phyloP scores from a whole-genome alignment of 2,888 invertebrate species.

The Itoplectis maculator region DNA sequence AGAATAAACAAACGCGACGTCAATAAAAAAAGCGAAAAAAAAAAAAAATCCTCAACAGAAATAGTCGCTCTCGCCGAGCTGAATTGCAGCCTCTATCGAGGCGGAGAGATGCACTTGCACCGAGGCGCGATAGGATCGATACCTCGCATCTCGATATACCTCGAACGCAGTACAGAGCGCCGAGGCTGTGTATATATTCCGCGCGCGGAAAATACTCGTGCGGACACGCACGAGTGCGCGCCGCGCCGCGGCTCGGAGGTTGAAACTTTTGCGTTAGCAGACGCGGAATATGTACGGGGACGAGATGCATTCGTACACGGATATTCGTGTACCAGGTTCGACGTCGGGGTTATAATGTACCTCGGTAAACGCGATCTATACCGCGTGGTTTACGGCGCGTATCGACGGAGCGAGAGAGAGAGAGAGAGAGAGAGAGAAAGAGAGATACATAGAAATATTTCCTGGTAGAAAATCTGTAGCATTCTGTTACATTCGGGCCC shows the following conservation, averaged over 20 bases:
- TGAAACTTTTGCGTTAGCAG: constrained; percentile 59
- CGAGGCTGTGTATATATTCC: no score
- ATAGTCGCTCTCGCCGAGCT: constrained; percentile 36
- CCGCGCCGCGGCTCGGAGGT: constrained; percentile 37
- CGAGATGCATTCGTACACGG: constrained; percentile 20
- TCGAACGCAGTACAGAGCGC: no score
- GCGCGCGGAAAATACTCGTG: constrained; percentile 43
- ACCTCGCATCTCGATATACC: constrained; percentile 52
- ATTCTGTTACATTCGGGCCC: no score
- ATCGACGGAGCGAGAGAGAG: no score
- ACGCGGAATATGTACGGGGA: not conserved
- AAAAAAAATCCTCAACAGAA: constrained; percentile 25
- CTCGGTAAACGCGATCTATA: constrained; percentile 59
- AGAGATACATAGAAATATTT: constrained; percentile 43
- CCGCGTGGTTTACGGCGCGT: constrained; percentile 34
- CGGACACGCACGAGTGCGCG: constrained; percentile 60
- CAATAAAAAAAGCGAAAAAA: constrained; percentile 30
- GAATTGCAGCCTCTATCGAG: constrained; percentile 28
- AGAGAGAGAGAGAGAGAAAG: constrained; percentile 38
- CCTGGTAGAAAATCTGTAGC: no score
- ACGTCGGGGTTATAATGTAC: constrained; percentile 31
- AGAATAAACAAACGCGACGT: constrained; percentile 26
- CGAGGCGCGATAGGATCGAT: constrained; percentile 61
- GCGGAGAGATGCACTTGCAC: constrained; percentile 56
- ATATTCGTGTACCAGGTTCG: constrained; percentile 34